Conservation (phyloP, 2,888 invertebrate genomes). For the Phyllotreta cruciferae region DNA sequence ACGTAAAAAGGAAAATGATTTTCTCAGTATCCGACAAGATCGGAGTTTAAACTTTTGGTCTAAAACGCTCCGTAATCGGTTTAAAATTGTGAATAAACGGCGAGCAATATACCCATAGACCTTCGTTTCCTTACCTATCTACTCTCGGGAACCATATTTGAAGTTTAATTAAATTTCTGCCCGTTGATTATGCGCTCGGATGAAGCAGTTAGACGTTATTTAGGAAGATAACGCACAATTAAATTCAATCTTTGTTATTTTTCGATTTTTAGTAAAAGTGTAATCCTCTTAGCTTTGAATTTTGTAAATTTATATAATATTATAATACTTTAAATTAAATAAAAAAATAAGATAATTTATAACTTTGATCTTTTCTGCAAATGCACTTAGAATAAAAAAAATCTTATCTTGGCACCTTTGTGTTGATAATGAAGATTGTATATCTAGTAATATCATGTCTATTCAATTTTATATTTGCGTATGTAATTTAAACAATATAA, state of each 20-base stretch:
- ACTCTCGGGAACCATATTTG: constrained; percentile 53
- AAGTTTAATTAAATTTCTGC: constrained; percentile 60
- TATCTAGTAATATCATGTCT: too few relatives aligned
- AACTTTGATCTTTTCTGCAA: too few relatives aligned
- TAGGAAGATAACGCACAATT: constrained; percentile 58
- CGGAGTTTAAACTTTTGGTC: constrained; percentile 45
- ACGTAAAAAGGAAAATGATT: constrained; percentile 25
- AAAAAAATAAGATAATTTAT: too few relatives aligned
- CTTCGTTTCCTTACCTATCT: constrained; percentile 29
- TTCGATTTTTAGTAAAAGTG: constrained; percentile 36
- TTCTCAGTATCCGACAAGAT: constrained; percentile 14
- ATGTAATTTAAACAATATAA: too few relatives aligned
- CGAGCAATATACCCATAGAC: constrained; percentile 11
- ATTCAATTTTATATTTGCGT: too few relatives aligned
- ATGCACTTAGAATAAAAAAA: too few relatives aligned
- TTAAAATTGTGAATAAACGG: constrained; percentile 56
- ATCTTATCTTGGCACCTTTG: too few relatives aligned
- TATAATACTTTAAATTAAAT: too few relatives aligned
- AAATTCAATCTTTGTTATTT: constrained; percentile 56
- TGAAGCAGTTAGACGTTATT: constrained; percentile 55
- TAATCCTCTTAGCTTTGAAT: too few relatives aligned
- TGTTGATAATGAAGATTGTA: too few relatives aligned
- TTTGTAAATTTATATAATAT: too few relatives aligned
- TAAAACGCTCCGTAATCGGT: constrained; percentile 59
- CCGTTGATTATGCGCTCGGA: constrained; percentile 58